These are phyloP conservation scores for Siniperca knerii DNA, from an alignment of 2,113 vertebrate species.

Conservation along the genomic window DNA sequence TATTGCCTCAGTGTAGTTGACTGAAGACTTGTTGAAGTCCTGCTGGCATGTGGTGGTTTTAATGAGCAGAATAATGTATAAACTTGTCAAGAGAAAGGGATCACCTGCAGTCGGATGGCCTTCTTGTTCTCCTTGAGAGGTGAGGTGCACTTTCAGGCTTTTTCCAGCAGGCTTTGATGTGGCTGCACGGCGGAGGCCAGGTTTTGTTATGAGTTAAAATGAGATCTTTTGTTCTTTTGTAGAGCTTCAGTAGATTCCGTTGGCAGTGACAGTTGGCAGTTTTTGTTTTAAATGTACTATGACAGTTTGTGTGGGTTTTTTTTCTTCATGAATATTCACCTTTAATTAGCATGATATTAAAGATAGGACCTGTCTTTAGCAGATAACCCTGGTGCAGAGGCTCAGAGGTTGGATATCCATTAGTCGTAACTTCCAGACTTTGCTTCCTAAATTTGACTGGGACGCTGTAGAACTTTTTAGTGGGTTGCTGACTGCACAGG, in stretches of 20 bases:
- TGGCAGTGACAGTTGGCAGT: constrained; percentile 61
- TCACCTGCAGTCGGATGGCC: constrained; percentile 87
- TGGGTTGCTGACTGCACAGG: constrained; percentile 27
- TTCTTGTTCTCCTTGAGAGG: constrained; percentile 86
- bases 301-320: constrained; percentile 31
- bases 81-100: constrained; percentile 92
- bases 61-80: constrained; percentile 95
- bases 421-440: constrained; percentile 47
- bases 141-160: constrained; percentile 80
- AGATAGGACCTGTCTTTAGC: constrained; percentile 40
- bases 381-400: constrained; percentile 49
- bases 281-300: constrained; percentile 35
- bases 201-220: constrained; percentile 60
- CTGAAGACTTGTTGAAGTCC: constrained; percentile 88
- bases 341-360: constrained; percentile 62
- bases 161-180: constrained; percentile 72
- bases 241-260: constrained; percentile 32
- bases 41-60: constrained; percentile 87
- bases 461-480: constrained; percentile 44
- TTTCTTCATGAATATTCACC: constrained; percentile 45
- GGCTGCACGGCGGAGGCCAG: constrained; percentile 49
- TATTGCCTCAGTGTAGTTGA: constrained; percentile 49
- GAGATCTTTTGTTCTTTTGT: constrained; percentile 63
- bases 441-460: constrained; percentile 53
- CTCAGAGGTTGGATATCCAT: constrained; percentile 56